Base-by-base conservation (phyloP, 2,113 vertebrate genomes). In the Ia io region DNA sequence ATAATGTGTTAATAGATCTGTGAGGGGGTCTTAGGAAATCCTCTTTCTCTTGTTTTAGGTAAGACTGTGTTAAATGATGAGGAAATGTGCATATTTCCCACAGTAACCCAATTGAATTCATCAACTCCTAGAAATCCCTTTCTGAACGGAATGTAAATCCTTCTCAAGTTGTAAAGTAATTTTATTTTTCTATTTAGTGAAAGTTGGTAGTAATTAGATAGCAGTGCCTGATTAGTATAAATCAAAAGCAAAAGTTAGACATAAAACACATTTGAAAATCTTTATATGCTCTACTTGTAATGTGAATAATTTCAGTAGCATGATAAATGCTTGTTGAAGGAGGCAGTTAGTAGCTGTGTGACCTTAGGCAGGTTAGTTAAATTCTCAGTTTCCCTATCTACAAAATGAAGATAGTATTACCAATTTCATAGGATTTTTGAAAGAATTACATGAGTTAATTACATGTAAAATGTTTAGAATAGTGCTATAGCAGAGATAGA, bases 281-380 rank as follows among this genome's bases (percentile, higher is more conserved):
- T 91, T 88, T 87, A 77, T 95, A 13, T 13, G 56, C 79, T 95
- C 25, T 88, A 61, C 32, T 89, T 96, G 28, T 53, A 22, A 20
- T 80, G 32, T 82, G 69, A 14, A 67, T 84, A 71, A 88, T 95
- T 95, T 91, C 47, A 93, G 25, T 79, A 94, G 53, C 40, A 63
- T 89, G 53, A 51, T 92, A 22, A 59, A 25, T 80, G 14, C 23
- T 91, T 86, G 47, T 93, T 92, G 53, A 78, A 96, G 53, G 40
- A 96, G 30, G 71, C n/a, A 70, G 83, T 78, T 56, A 79, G 49
- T 95, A 94, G n/a, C 85, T 95, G 12, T 96, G 5, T 94, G 83
- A 96, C 49, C 37, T 56, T 86, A 93, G 49, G 59, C 74, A 94
- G 84, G 51, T 94, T 93, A 90, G 59, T 87, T 78, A 90, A 61